Evolutionary conservation across 2,888 invertebrate genomes (phyloP).

Genomic region (Petrolisthes manimaculis): DNA sequence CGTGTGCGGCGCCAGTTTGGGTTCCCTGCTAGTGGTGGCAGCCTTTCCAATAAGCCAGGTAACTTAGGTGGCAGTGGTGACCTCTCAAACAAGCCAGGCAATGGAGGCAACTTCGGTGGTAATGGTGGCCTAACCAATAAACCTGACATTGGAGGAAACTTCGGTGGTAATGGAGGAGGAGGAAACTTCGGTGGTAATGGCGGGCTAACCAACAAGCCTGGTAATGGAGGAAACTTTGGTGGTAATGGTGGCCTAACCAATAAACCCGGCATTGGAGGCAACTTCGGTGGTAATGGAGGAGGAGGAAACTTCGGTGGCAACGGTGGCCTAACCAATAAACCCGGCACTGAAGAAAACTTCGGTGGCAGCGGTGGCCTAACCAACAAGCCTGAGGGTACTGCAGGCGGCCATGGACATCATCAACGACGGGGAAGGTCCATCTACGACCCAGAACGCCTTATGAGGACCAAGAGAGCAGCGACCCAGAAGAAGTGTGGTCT

Average conservation of each 20-base stretch:
- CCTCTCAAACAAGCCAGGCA: constrained; percentile 25
- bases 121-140: constrained; percentile 12
- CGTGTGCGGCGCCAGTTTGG: neutral
- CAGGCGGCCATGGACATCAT: neutral
- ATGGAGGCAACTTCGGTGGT: constrained; percentile 14
- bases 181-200: constrained; percentile 17
- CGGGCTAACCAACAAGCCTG: constrained; percentile 14
- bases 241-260: constrained; percentile 1
- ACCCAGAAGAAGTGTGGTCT: neutral
- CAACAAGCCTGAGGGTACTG: neutral
- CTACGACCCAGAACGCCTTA: neutral
- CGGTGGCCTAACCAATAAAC: neutral
- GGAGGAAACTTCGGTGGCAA: neutral
- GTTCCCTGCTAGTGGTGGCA: neutral
- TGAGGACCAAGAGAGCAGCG: neutral
- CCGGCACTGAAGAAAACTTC: neutral
- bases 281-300: neutral
- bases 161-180: neutral
- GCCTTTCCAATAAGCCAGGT: neutral
- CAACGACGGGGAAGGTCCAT: neutral
- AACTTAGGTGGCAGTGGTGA: neutral
- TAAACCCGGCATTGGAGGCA: constrained; percentile 26
- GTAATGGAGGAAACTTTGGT: constrained; percentile 20
- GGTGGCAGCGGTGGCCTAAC: neutral
- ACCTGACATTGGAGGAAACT: constrained; percentile 11